A percentile compares a stretch with the other conserved stretches of the same genome.
phyloP scores from a whole-genome alignment of 2,888 invertebrate species.

The Lycophotia porphyrea region DNA sequence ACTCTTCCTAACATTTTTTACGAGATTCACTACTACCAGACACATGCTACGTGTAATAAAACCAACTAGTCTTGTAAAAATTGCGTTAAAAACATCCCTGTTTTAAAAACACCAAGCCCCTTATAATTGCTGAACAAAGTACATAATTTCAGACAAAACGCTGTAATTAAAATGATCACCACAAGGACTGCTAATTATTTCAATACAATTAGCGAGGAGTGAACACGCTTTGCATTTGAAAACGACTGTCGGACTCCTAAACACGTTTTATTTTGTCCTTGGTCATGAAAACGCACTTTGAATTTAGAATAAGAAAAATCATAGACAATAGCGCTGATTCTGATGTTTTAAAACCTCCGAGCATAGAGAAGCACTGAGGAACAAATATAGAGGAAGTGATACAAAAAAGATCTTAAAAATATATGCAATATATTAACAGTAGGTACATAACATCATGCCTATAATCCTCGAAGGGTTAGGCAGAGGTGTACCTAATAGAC shows the following conservation, averaged over 20 bases:
- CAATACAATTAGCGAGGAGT: constrained; percentile 50
- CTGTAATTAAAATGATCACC: constrained; percentile 42
- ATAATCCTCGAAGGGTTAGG: not conserved
- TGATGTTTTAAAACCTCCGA: not conserved
- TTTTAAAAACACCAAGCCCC: not conserved
- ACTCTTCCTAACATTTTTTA: not conserved
- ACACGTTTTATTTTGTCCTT: constrained; percentile 49
- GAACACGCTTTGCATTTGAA: constrained; percentile 46
- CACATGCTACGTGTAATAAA: not conserved
- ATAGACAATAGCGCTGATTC: constrained; percentile 20
- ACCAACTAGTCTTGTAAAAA: not conserved
- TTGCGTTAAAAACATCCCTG: not conserved
- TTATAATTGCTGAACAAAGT: constrained; percentile 8
- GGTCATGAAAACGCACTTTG: constrained; percentile 39
- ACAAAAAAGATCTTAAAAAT: not conserved
- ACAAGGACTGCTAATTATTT: constrained; percentile 56
- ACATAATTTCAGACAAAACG: constrained; percentile 36
- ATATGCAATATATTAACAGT: not conserved
- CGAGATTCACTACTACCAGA: not conserved
- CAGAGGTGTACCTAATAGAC: not conserved
- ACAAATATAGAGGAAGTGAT: not conserved
- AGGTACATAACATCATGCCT: not conserved
- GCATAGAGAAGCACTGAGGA: not conserved
- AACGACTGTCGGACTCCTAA: constrained; percentile 33
- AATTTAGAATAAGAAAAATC: constrained; percentile 20